phyloP scores from a whole-genome alignment of 1,140 invertebrate genomes.

The Rhopalosiphum maidis region DNA sequence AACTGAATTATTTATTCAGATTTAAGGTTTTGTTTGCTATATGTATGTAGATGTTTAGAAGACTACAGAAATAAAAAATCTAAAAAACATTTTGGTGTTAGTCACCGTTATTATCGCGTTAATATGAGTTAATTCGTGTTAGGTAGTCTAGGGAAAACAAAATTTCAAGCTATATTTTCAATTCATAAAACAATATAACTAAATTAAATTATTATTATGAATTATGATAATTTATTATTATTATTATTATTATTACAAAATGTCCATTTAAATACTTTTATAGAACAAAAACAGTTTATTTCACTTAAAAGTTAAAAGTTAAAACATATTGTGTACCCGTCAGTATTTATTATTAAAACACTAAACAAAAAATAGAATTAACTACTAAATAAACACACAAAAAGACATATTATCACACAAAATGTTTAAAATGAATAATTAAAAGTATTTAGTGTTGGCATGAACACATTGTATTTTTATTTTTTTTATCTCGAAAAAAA shows the following conservation, averaged over 20 bases:
- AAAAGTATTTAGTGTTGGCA: neutral
- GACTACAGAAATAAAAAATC: neutral
- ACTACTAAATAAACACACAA: neutral
- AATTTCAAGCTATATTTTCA: neutral
- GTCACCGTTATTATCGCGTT: neutral
- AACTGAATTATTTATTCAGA: neutral
- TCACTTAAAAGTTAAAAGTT: neutral
- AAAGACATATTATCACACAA: neutral
- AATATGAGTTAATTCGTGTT: neutral
- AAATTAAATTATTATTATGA: neutral
- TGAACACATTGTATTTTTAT: too few relatives aligned
- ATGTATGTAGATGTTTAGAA: neutral
- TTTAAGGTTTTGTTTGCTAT: neutral
- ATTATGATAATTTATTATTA: neutral
- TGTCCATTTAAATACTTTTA: neutral
- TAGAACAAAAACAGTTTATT: neutral
- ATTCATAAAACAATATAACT: neutral
- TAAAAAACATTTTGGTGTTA: neutral
- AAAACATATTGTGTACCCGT: neutral
- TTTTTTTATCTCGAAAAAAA: too few relatives aligned
- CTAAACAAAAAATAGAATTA: too few relatives aligned
- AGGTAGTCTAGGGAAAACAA: neutral
- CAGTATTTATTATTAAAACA: neutral
- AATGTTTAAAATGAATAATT: neutral
- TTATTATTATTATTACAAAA: neutral